Evolutionary conservation across 2,113 vertebrate species (phyloP), one percentile per base, ranked within the genome.

Genomic region (Odobenus rosmarus): DNA sequence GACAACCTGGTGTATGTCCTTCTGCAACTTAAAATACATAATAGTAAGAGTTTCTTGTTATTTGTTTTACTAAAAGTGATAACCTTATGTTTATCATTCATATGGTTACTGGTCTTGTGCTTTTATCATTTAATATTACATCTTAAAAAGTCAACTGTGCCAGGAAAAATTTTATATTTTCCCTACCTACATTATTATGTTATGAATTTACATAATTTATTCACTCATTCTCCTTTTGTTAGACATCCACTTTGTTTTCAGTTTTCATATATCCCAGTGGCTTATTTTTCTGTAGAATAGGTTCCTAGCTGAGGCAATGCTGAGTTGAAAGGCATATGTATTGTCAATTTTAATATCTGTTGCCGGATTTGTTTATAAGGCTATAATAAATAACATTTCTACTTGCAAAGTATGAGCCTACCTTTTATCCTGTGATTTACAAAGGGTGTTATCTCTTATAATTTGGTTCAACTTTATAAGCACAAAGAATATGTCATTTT

Each of bases 311-410:
- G 62, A 90, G 26, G 36, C n/a, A 62, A 80, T 64, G 36, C 83
- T 94, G 15, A 86, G 8, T 76, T 69, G 53, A 77, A 96, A 21
- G 7, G 31, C 92, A 13, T 84, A 21, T 72, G 11, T 42, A 64
- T 83, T 93, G 94, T 79, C 76, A 88, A 72, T 88, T 79, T 72
- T 92, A 94, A 94, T 94, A 92, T n/a, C 55, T 59, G 9, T 74
- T 90, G 64, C 36, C 36, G 51, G 57, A 53, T 86, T 90, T 90
- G 53, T 90, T 81, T 87, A 62, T 87, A 59, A 91, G 12, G 11
- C 3, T 53, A 42, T 87, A 59, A 80, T 95, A 86, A 51, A n/a
- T 82, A 86, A n/a, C 5, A 51, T 90, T 93, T 82, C 42, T 90
- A 8, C 67, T 67, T 82, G 67, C 21, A 81, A 85, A 84, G 39